Base-by-base conservation (phyloP, 2,888 invertebrate genomes). In the Leptinotarsa juncta region DNA sequence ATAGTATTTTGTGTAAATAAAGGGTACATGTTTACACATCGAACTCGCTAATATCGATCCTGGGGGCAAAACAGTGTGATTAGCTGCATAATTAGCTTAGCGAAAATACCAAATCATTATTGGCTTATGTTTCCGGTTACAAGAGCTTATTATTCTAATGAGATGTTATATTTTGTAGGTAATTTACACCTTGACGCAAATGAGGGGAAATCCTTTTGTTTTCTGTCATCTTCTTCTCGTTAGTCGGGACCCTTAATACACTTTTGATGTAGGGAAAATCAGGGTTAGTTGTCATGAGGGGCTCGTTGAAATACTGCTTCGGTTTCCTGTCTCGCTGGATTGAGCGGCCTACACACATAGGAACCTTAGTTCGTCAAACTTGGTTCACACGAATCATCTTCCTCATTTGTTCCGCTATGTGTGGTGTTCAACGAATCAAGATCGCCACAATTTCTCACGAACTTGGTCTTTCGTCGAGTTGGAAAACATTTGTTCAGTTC, bases 51-150 rank as follows among this genome's bases (percentile, higher is more conserved):
- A 18, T 53, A 53, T 20, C 18, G 18, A 53, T 53, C n/a, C 18
- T 10, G 18, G 10, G 18, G n/a, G 18, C 53, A 18, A 53, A 53
- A 5, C 53, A 18, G 53, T 53, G 53, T 18, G 2, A 53, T n/a
- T 53, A 53, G 12, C 18, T n/a, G 12, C 0, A 53, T 53, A 12
- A 53, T 53, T 10, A 18, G 53, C 53, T 53, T 18, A 18, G 18
- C 12, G 12, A 53, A 53, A 53, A 18, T 53, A 53, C 18, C 53
- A 18, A 53, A 53, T 53, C 53, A 53, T 53, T 18, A 53, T 53
- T 53, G 53, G 53, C n/a, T 53, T 53, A 53, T 53, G 53, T 53
- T 18, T 53, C 53, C 18, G 12, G 53, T 53, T 53, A 53, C 53
- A 53, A 53, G 7, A 53, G 53, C 53, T 53, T 18, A 53, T 53